Conservation (phyloP, 2,113 vertebrate genomes). For the Ceyx margarethae region DNA sequence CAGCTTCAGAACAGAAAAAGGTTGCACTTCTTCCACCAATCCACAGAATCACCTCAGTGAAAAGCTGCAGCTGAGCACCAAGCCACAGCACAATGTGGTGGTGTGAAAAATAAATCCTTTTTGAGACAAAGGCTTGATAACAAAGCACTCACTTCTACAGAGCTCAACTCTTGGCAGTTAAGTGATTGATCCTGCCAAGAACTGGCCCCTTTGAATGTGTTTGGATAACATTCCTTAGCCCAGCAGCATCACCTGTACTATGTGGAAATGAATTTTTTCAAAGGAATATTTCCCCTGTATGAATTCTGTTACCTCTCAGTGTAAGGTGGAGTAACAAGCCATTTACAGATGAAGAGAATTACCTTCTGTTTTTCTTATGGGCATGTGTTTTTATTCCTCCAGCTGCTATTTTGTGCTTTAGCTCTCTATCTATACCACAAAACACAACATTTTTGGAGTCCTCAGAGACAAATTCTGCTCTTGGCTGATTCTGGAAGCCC, state of each 20-base stretch:
- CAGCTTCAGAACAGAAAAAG: background rate
- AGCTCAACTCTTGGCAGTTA: background rate
- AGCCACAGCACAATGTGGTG: background rate
- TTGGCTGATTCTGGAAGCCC: background rate
- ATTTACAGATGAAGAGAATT: background rate
- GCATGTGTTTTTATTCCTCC: background rate
- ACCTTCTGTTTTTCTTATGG: constrained; percentile 25
- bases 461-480: background rate
- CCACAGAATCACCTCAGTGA: background rate
- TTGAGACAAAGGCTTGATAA: background rate
- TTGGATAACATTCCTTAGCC: background rate
- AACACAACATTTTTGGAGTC: background rate
- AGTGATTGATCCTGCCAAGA: background rate
- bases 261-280: background rate
- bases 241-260: background rate
- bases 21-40: background rate
- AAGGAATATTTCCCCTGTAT: background rate
- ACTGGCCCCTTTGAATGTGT: background rate
- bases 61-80: background rate
- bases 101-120: background rate
- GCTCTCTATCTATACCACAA: background rate
- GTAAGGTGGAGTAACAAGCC: background rate
- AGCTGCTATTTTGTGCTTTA: background rate
- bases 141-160: background rate
- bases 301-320: background rate